phyloP scores from a whole-genome alignment of 1,140 invertebrate species.

The Ooceraea biroi region DNA sequence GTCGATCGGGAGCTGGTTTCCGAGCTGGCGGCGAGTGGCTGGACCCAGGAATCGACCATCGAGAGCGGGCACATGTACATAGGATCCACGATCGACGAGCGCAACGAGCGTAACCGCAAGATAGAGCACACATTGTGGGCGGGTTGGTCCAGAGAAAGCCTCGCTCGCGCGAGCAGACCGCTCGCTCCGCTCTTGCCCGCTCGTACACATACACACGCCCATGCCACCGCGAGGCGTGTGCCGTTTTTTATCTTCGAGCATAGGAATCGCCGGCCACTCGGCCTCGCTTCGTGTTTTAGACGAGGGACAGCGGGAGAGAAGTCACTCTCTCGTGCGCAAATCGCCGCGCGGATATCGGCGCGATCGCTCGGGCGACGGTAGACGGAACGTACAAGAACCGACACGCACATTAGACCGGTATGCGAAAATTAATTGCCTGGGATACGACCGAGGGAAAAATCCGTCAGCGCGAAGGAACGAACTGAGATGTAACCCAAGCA shows the following conservation, averaged over 20 bases:
- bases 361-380: not conserved
- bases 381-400: not conserved
- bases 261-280: conserved; percentile 61
- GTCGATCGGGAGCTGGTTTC: conserved; percentile 40
- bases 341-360: conserved; percentile 68
- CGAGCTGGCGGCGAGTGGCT: conserved; percentile 42
- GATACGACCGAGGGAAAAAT: not conserved
- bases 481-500: not conserved
- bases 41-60: conserved; percentile 61
- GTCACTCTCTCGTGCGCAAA: conserved; percentile 60
- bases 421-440: conserved; percentile 43
- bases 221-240: conserved; percentile 79
- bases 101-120: conserved; percentile 47
- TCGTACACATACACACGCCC: conserved; percentile 43
- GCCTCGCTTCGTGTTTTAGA: conserved; percentile 60
- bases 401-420: not conserved
- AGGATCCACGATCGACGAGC: conserved; percentile 63
- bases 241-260: conserved; percentile 71
- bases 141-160: conserved; percentile 84
- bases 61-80: conserved; percentile 34
- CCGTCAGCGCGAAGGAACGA: not conserved
- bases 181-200: conserved; percentile 42
- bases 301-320: conserved; percentile 55
- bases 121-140: conserved; percentile 75
- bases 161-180: conserved; percentile 54